Conservation (phyloP, 2,113 vertebrate genomes). For the Fulica atra region DNA sequence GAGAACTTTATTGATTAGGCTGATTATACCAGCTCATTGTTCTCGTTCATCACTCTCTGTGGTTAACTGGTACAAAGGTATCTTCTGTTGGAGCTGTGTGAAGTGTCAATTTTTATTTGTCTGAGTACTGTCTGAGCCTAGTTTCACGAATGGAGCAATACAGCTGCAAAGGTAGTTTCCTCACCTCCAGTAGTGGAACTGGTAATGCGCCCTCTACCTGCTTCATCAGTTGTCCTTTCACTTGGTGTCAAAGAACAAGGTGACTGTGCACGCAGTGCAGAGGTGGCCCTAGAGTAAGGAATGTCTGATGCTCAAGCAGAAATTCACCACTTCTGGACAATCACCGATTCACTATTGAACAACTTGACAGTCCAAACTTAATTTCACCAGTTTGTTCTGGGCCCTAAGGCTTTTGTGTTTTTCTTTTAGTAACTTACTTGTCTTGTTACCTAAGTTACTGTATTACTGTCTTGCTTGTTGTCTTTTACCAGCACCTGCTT, state of each 20-base stretch:
- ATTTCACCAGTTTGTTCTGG: background rate
- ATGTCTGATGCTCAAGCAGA: background rate
- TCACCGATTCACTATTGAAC: background rate
- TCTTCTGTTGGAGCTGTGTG: background rate
- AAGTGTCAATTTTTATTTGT: background rate
- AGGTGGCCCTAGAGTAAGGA: background rate
- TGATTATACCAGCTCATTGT: background rate
- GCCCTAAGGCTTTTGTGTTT: background rate
- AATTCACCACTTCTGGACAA: background rate
- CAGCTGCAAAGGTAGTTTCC: background rate
- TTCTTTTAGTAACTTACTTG: background rate
- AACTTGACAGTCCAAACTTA: background rate
- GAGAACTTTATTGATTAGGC: background rate
- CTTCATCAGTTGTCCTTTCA: background rate
- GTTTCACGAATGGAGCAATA: background rate
- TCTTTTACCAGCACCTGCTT: constrained; percentile 22
- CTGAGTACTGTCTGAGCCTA: background rate
- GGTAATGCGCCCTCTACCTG: background rate
- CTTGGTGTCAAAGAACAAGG: background rate
- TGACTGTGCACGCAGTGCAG: background rate
- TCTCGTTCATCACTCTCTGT: background rate
- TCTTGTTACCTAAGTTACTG: background rate
- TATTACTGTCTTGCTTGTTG: background rate
- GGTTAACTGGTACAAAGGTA: background rate
- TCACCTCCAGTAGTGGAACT: background rate